Evolutionary conservation across 1,140 invertebrate species (phyloP).

Genomic region (Diabrotica undecimpunctata): DNA sequence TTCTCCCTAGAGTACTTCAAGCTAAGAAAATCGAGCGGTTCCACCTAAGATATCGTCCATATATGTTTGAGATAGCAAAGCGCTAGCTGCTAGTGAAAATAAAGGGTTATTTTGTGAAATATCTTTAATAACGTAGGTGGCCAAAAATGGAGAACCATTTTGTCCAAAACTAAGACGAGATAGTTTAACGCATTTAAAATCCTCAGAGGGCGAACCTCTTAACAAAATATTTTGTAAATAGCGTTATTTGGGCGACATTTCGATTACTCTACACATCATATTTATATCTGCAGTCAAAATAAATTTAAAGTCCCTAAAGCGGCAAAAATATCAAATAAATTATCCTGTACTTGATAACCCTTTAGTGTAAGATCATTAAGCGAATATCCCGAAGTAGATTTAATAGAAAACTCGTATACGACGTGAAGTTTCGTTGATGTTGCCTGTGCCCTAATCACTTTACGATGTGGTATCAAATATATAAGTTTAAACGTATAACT

Average conservation of each 20-base stretch:
- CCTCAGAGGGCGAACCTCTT: not conserved
- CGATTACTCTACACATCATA: not conserved
- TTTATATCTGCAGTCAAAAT: no score
- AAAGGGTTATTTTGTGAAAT: not conserved
- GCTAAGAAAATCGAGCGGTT: not conserved
- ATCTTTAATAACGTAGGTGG: not conserved
- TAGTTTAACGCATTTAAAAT: not conserved
- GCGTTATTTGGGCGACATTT: not conserved
- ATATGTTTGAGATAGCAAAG: not conserved
- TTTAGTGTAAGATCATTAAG: not conserved
- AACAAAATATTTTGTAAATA: not conserved
- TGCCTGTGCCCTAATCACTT: no score
- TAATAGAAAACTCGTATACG: no score
- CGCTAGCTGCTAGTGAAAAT: not conserved
- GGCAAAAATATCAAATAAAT: not conserved
- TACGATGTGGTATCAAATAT: no score
- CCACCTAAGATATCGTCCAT: not conserved
- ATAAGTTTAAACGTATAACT: no score
- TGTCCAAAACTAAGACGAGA: not conserved
- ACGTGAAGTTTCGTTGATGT: no score
- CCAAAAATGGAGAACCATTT: not conserved
- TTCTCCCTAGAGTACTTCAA: not conserved
- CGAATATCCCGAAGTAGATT: no score
- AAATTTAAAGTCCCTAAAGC: not conserved
- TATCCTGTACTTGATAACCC: not conserved